A percentile compares a stretch with the other conserved stretches of the same genome.
phyloP scores from a whole-genome alignment of 2,113 vertebrate species.

The Irena cyanogastra region DNA sequence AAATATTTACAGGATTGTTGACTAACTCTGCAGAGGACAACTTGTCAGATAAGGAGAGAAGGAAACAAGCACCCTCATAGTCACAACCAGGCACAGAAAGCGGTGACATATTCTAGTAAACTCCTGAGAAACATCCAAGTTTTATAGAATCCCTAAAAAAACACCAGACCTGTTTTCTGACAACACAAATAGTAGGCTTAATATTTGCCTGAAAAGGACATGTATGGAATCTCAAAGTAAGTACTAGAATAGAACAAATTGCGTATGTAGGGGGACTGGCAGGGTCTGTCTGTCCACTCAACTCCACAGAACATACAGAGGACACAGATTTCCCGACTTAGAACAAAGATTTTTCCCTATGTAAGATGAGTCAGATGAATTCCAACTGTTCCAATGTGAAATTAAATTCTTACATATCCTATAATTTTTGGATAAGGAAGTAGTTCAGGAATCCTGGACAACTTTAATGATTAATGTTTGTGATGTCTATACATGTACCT shows the following conservation, averaged over 20 bases:
- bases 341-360: background rate
- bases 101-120: background rate
- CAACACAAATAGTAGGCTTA: background rate
- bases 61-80: background rate
- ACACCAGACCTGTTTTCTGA: background rate
- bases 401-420: background rate
- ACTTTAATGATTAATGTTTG: constrained; percentile 22
- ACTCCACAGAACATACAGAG: background rate
- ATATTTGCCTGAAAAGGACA: background rate
- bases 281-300: background rate
- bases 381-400: background rate
- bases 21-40: background rate
- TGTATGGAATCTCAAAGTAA: background rate
- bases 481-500: background rate
- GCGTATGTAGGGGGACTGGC: background rate
- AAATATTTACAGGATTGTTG: background rate
- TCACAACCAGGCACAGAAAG: background rate
- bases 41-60: background rate
- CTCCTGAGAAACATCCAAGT: background rate
- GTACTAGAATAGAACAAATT: background rate
- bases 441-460: background rate
- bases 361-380: background rate
- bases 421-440: background rate
- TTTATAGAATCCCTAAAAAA: background rate
- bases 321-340: background rate